Base-by-base conservation (phyloP, 2,797 vertebrate genomes). In the Bradypodion pumilum region DNA sequence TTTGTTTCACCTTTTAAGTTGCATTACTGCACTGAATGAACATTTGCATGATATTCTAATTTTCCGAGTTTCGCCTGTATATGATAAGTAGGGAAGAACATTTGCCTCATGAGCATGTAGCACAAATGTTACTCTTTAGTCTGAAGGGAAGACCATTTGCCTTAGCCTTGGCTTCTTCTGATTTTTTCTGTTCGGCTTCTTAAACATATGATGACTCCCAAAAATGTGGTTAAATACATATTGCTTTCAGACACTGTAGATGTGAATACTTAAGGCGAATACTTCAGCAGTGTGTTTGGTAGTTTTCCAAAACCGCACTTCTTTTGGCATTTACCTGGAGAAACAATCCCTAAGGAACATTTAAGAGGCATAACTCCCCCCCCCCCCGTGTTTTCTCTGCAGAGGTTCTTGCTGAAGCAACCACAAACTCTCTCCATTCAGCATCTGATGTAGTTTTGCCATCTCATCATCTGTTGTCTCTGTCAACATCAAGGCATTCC, bases 401-500 rank as follows among this genome's bases (percentile, higher is more conserved):
- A 92, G 89, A 93, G 86, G 93, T 90, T 92, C 93, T 94, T 89
- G 85, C 86, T 89, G 91, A 91, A 94, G 89, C 87, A 88, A 66
- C 88, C 70, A 79, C 89, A 76, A 83, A 78, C 49, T 74, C 88
- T 66, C 75, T 87, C 63, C 91, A 93, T 81, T 88, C 85, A 73
- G 97, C 96, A 87, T 95, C 96, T 0, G 96, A 97, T 89, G 95
- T 96, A 3, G 95, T 96, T 85, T 96, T 97, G 70, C 92, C 97
- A 32, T 94, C 96, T n/a, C 96, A 95, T 78, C 95, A 97, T 37
- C 73, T 97, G 92, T 96, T 97, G 88, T 93, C 96, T 90, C 95
- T 97, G 96, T 95, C 97, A 81, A 91, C 94, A 29, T 95, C 86
- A 74, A 93, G 93, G 74, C 96, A 96, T 70, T 86, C 90, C 8